Evolutionary conservation across 2,888 invertebrate genomes (phyloP).

Genomic region (Lysandra coridon): DNA sequence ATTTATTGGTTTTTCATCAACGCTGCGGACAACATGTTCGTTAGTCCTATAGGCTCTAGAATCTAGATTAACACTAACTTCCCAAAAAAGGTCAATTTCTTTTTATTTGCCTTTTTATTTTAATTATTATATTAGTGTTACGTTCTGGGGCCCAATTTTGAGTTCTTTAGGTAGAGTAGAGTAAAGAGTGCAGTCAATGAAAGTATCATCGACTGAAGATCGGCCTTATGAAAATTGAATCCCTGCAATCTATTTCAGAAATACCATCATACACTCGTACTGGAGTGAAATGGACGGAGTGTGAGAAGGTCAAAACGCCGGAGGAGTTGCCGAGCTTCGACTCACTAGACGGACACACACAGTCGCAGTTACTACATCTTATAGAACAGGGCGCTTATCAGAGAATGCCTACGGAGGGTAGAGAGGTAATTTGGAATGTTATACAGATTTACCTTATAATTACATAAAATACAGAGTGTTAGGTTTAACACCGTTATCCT

Average conservation of each 20-base stretch:
- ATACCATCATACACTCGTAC: slow-evolving; percentile 74
- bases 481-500: too few species aligned
- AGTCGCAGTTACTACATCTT: slow-evolving; percentile 85
- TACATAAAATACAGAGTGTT: too few species aligned
- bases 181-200: neutral
- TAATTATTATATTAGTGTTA: too few species aligned
- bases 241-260: slow-evolving; percentile 52
- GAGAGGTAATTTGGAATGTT: slow-evolving; percentile 75
- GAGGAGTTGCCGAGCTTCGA: slow-evolving; percentile 80
- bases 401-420: slow-evolving; percentile 84
- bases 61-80: too few species aligned
- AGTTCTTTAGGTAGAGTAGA: too few species aligned
- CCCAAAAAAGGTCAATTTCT: too few species aligned
- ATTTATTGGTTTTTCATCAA: too few species aligned
- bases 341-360: slow-evolving; percentile 90
- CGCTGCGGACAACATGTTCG: too few species aligned
- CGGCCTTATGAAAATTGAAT: neutral
- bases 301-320: slow-evolving; percentile 48
- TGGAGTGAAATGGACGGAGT: slow-evolving; percentile 66
- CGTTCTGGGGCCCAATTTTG: too few species aligned
- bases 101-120: too few species aligned
- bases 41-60: too few species aligned
- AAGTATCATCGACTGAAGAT: neutral
- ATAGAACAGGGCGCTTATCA: slow-evolving; percentile 89
- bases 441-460: too few species aligned